phyloP scores from a whole-genome alignment of 2,888 invertebrate genomes.

The Theretra japonica region DNA sequence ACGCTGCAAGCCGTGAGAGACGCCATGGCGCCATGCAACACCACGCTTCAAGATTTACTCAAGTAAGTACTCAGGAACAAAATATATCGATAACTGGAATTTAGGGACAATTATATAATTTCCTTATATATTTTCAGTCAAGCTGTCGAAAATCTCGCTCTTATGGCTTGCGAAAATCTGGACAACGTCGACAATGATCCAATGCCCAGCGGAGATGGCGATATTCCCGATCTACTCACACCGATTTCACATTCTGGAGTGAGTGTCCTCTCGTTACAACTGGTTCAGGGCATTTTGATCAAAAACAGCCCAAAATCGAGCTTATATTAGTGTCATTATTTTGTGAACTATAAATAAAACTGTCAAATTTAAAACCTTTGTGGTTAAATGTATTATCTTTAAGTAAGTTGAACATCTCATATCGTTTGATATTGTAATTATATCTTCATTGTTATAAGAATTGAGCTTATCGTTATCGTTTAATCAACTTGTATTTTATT shows the following conservation, averaged over 20 bases:
- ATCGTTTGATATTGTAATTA: neutral
- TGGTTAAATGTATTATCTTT: too few relatives aligned
- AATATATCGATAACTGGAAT: neutral
- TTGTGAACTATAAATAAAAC: too few relatives aligned
- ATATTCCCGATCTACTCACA: conserved; percentile 75
- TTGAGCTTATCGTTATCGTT: neutral
- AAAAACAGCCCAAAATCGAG: too few relatives aligned
- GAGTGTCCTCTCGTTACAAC: conserved; percentile 33
- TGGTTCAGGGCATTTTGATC: too few relatives aligned
- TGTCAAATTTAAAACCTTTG: too few relatives aligned
- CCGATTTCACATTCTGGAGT: conserved; percentile 79
- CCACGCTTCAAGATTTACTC: conserved; percentile 72
- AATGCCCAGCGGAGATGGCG: conserved; percentile 59
- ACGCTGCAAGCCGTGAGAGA: conserved; percentile 76
- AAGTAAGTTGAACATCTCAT: neutral
- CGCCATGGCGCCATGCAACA: conserved; percentile 73
- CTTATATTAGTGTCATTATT: too few relatives aligned
- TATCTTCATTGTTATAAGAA: neutral
- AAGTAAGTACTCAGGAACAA: conserved; percentile 53
- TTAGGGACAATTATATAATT: neutral
- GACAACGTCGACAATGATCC: conserved; percentile 72
- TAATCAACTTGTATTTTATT: neutral
- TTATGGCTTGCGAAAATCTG: conserved; percentile 74
- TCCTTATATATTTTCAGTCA: conserved; percentile 55
- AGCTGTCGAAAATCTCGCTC: conserved; percentile 74